A percentile compares a stretch with the other conserved stretches of the same genome.
phyloP scores from a whole-genome alignment of 2,888 invertebrate species.

The Stegophylla sp. region DNA sequence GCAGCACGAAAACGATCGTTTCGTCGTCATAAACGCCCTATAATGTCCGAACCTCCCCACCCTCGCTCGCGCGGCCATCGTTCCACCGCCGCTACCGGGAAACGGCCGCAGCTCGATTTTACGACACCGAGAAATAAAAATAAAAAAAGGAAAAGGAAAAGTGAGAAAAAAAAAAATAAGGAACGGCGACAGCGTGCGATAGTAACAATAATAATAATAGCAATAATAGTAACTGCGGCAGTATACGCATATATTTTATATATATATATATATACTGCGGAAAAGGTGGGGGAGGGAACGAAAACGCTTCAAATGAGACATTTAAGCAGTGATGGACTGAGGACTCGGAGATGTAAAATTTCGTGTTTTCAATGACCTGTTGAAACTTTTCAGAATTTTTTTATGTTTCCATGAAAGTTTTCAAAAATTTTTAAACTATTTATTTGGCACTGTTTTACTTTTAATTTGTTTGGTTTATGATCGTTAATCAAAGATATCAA shows the following conservation, averaged over 20 bases:
- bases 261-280: too few relatives aligned
- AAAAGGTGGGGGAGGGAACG: too few relatives aligned
- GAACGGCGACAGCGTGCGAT: neutral
- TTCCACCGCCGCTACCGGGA: neutral
- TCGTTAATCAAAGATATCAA: too few relatives aligned
- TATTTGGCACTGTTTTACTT: too few relatives aligned
- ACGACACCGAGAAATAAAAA: slow-evolving; percentile 23
- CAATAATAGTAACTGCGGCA: neutral
- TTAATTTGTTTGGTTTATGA: too few relatives aligned
- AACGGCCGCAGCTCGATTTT: slow-evolving; percentile 40
- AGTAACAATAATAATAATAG: neutral
- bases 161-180: neutral
- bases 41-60: slow-evolving; percentile 25
- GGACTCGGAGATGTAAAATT: too few relatives aligned
- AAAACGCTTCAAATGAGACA: neutral
- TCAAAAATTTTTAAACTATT: too few relatives aligned
- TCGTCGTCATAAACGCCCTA: slow-evolving; percentile 45
- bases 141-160: neutral
- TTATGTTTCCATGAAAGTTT: too few relatives aligned
- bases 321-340: neutral
- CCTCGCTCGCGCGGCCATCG: too few relatives aligned
- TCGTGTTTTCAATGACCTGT: too few relatives aligned
- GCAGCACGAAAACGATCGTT: slow-evolving; percentile 38
- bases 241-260: too few relatives aligned
- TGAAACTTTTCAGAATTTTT: too few relatives aligned